Evolutionary conservation across 2,113 vertebrate species (phyloP).

Genomic region (Pelusios castaneus): DNA sequence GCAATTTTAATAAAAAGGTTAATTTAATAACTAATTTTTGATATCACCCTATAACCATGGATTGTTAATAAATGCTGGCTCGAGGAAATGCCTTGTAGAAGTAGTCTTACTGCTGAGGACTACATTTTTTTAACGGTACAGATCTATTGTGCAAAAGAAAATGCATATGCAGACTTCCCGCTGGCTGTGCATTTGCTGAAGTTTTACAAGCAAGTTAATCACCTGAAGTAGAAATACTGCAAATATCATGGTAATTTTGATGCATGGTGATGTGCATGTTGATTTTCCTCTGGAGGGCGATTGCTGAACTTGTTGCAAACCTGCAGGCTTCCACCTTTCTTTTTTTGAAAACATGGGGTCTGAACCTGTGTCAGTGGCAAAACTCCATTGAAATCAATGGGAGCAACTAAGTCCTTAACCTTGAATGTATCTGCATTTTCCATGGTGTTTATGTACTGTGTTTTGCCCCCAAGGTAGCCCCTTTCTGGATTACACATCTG

Average conservation of each 20-base stretch:
- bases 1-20: slow-evolving; percentile 41
- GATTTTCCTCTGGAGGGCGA: not conserved
- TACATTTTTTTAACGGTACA: not conserved
- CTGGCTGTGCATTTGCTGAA: slow-evolving; percentile 29
- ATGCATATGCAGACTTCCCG: not conserved
- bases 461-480: not conserved
- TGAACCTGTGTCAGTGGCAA: not conserved
- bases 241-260: not conserved
- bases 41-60: not conserved
- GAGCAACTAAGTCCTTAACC: not conserved
- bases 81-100: slow-evolving; percentile 41
- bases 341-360: not conserved
- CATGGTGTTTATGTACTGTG: not conserved
- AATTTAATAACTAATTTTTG: slow-evolving; percentile 27
- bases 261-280: not conserved
- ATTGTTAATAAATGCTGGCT: slow-evolving; percentile 9
- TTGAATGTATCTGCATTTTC: slow-evolving; percentile 23
- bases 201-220: not conserved
- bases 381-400: not conserved
- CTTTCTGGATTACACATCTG: not conserved
- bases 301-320: not conserved
- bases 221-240: not conserved
- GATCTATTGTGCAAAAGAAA: not conserved
- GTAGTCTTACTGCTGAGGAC: slow-evolving; percentile 38
- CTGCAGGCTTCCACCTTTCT: not conserved